Conservation (phyloP, 1,140 invertebrate genomes). For the Parasteatoda tepidariorum region DNA sequence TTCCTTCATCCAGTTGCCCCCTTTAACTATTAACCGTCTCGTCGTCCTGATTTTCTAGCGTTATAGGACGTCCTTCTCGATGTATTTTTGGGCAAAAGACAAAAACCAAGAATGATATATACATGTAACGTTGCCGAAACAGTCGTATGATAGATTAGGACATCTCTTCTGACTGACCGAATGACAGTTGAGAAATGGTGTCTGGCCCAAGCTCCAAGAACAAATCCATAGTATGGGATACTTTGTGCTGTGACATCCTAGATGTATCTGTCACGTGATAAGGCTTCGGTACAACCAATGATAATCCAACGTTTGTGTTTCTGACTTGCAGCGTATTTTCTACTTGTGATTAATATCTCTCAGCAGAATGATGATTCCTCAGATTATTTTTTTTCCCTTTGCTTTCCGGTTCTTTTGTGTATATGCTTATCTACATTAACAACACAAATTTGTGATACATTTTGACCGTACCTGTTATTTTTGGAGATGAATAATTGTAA, state of each 20-base stretch:
- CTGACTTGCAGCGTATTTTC: constrained; percentile 17
- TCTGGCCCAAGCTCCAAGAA: constrained; percentile 4
- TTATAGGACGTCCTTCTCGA: no score
- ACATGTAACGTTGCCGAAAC: not conserved
- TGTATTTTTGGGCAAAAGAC: no score
- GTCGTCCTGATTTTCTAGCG: no score
- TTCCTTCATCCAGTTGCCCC: no score
- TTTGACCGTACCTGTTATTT: no score
- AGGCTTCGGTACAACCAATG: constrained; percentile 4
- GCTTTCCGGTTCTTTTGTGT: not conserved
- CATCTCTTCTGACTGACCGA: constrained; percentile 39
- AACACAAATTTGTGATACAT: no score
- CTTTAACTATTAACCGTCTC: no score
- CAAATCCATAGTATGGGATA: constrained; percentile 53
- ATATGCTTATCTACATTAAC: no score
- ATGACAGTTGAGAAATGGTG: constrained; percentile 58
- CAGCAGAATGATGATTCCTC: not conserved
- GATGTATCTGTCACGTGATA: constrained; percentile 57
- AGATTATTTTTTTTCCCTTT: not conserved
- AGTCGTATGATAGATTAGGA: constrained; percentile 49
- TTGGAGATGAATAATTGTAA: no score
- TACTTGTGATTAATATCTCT: constrained; percentile 28
- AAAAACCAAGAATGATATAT: not conserved
- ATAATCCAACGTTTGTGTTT: constrained; percentile 30
- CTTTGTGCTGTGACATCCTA: constrained; percentile 47